phyloP scores from a whole-genome alignment of 1,140 invertebrate species.

The Diachasmimorpha longicaudata region DNA sequence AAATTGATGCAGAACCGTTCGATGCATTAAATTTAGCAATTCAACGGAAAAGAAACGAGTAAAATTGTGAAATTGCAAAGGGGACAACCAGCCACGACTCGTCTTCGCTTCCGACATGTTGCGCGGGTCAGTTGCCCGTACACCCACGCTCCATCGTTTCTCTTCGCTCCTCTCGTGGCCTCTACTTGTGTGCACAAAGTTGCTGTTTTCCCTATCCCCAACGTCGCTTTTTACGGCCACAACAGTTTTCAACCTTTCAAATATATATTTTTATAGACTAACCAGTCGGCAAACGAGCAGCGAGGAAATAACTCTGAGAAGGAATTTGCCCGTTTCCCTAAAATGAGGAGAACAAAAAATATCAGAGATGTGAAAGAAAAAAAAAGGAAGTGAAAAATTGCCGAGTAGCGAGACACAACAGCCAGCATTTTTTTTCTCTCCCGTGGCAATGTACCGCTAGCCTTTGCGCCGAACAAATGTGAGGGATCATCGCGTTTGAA shows the following conservation, averaged over 20 bases:
- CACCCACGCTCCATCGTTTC: conserved; percentile 19
- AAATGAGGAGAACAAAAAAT: not conserved
- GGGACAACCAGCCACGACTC: conserved; percentile 14
- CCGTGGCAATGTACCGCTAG: not conserved
- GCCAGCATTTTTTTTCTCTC: not conserved
- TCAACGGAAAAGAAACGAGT: not conserved
- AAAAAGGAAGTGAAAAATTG: not conserved
- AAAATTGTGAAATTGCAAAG: conserved; percentile 9
- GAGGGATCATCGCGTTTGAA: not conserved
- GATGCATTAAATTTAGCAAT: not conserved
- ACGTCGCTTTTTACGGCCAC: not conserved
- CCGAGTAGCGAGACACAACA: not conserved
- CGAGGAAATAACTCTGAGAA: not conserved
- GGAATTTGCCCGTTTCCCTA: not conserved
- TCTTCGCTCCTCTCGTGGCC: conserved; percentile 14
- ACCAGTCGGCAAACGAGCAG: not conserved
- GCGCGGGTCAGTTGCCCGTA: conserved; percentile 41
- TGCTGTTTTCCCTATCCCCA: not conserved
- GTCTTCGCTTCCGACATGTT: conserved; percentile 31
- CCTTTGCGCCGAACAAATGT: not conserved
- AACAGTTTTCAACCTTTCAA: not conserved
- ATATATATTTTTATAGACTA: not conserved
- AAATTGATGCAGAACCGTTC: not conserved
- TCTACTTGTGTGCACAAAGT: conserved; percentile 1
- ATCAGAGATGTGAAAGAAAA: not conserved